phyloP scores from a whole-genome alignment of 2,888 invertebrate species.

The Patella caerulea region DNA sequence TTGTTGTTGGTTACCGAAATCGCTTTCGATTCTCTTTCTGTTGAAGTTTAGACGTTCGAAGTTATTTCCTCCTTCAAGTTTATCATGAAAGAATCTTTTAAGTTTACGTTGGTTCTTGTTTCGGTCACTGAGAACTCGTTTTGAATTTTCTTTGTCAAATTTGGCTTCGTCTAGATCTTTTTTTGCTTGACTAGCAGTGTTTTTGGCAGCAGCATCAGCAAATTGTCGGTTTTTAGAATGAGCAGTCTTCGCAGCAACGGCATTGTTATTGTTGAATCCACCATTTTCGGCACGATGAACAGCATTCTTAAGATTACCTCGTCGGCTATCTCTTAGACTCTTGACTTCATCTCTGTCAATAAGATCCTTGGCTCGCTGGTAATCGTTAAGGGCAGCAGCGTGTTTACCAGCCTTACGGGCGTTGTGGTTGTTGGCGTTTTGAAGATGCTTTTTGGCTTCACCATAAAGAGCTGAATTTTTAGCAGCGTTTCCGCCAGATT shows the following conservation, averaged over 20 bases:
- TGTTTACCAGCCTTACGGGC: slow-evolving; percentile 26
- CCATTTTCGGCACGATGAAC: slow-evolving; percentile 29
- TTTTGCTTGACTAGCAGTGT: slow-evolving; percentile 29
- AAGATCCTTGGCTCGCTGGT: slow-evolving; percentile 31
- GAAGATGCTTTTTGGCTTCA: background rate
- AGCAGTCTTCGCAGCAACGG: slow-evolving; percentile 32
- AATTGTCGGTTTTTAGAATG: slow-evolving; percentile 27
- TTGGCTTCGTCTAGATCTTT: slow-evolving; percentile 29
- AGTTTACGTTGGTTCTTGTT: slow-evolving; percentile 29
- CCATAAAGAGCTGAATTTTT: background rate
- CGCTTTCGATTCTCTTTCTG: slow-evolving; percentile 30
- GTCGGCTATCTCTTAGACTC: slow-evolving; percentile 30
- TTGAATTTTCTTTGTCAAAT: slow-evolving; percentile 30
- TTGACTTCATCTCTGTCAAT: slow-evolving; percentile 31
- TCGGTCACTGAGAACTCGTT: slow-evolving; percentile 27
- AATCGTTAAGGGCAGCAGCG: slow-evolving; percentile 33
- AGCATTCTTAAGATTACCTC: slow-evolving; percentile 33
- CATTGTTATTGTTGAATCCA: slow-evolving; percentile 32
- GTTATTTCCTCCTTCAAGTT: slow-evolving; percentile 33
- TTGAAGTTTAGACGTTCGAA: slow-evolving; percentile 32
- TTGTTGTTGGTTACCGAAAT: slow-evolving; percentile 33
- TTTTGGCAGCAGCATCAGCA: slow-evolving; percentile 30
- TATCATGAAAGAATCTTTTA: slow-evolving; percentile 38
- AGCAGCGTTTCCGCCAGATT: slow-evolving; percentile 2
- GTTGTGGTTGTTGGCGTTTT: slow-evolving; percentile 19